Evolutionary conservation across 2,113 vertebrate species (phyloP).

Genomic region (Cololabis saira): DNA sequence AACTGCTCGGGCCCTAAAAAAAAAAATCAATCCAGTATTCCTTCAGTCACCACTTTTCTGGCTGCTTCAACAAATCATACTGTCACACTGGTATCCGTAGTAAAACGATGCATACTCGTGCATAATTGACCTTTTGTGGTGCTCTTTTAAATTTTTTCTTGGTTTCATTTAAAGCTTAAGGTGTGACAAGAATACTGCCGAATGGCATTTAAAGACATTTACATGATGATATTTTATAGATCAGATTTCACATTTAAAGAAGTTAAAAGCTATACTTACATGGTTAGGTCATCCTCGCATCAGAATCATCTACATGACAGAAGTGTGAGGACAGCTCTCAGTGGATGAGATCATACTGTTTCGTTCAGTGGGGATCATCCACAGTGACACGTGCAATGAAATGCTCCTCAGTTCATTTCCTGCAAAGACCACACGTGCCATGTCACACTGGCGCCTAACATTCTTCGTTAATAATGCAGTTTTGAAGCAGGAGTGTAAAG

Average conservation of each 20-base stretch:
- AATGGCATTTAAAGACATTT: constrained; percentile 48
- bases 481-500: too few species aligned
- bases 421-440: too few species aligned
- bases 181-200: constrained; percentile 1
- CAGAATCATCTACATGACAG: too few species aligned
- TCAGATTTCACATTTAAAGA: constrained; percentile 26
- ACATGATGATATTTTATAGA: constrained; percentile 17
- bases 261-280: constrained; percentile 3
- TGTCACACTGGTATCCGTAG: background rate
- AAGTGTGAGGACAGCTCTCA: background rate
- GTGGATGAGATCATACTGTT: too few species aligned
- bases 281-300: constrained; percentile 4
- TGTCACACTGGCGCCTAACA: too few species aligned
- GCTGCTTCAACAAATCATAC: background rate
- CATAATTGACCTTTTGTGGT: constrained; percentile 34
- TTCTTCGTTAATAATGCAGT: too few species aligned
- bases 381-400: too few species aligned
- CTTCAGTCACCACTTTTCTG: background rate
- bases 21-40: too few species aligned
- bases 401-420: too few species aligned
- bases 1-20: too few species aligned
- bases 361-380: too few species aligned
- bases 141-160: constrained; percentile 11
- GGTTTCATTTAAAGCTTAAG: constrained; percentile 2
- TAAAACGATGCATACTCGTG: background rate